Conservation (phyloP, 2,797 vertebrate species). For the Ficedula albicollis region DNA sequence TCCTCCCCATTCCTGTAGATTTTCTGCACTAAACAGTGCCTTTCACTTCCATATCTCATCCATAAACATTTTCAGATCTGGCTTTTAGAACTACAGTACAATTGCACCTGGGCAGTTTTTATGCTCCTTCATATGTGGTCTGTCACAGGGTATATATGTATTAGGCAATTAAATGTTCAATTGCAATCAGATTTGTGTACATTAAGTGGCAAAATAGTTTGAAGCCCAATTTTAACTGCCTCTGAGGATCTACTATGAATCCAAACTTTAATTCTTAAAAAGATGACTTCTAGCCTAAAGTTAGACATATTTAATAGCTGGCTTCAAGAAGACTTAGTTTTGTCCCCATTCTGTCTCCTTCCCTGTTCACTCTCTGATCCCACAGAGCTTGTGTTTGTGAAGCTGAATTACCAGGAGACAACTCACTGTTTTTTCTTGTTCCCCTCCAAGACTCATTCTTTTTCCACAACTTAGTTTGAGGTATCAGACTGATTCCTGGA, state of each 20-base stretch:
- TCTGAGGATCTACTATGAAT: not conserved
- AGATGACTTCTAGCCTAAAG: not conserved
- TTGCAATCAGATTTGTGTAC: not conserved
- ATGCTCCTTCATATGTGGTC: not conserved
- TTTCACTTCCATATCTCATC: not conserved
- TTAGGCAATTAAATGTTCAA: not conserved
- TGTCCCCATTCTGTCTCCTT: not conserved
- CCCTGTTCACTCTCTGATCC: not conserved
- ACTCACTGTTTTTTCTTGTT: not conserved
- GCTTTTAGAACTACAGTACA: not conserved
- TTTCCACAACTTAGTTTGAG: not conserved
- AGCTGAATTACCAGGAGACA: not conserved
- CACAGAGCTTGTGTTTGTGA: not conserved
- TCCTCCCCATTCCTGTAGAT: not conserved
- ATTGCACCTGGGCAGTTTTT: not conserved
- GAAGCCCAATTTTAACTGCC: not conserved
- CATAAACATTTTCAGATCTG: not conserved
- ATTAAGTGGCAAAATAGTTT: not conserved
- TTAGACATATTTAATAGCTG: not conserved
- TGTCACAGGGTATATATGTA: not conserved
- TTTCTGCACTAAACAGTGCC: not conserved
- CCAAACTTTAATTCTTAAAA: not conserved
- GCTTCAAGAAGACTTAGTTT: not conserved
- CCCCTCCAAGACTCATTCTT: not conserved
- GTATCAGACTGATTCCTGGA: not conserved